Evolutionary conservation across 2,797 vertebrate genomes (phyloP).

Genomic region (Pangasius larnaudii): DNA sequence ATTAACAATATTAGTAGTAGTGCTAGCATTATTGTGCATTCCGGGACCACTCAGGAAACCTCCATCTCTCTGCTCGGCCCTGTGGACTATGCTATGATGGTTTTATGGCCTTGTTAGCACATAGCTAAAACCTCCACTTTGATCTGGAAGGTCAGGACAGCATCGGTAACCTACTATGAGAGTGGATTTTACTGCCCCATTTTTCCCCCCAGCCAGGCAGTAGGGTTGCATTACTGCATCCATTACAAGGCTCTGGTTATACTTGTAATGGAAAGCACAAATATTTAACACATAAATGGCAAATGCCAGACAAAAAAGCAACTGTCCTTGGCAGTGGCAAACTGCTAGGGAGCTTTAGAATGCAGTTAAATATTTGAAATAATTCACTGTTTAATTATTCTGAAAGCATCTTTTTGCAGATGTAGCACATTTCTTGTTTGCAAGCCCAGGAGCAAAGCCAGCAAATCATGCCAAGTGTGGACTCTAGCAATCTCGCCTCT

Average conservation of each 20-base stretch:
- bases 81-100: conserved; percentile 31
- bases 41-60: conserved; percentile 41
- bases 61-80: conserved; percentile 64
- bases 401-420: conserved; percentile 77
- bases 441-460: conserved; percentile 66
- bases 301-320: conserved; percentile 2
- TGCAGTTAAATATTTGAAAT: conserved; percentile 56
- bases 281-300: background rate
- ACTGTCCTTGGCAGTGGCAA: background rate
- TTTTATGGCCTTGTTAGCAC: conserved; percentile 83
- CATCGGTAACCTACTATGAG: conserved; percentile 73
- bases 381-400: conserved; percentile 78
- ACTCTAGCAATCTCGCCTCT: conserved; percentile 63
- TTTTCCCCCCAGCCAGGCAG: background rate
- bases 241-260: background rate
- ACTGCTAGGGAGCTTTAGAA: conserved; percentile 40
- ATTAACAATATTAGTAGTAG: background rate
- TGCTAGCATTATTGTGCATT: background rate
- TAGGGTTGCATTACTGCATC: background rate
- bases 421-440: conserved; percentile 67
- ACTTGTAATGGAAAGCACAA: background rate
- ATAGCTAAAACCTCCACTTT: conserved; percentile 71
- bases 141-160: conserved; percentile 75
- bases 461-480: conserved; percentile 72
- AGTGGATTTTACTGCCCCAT: conserved; percentile 53